phyloP scores from a whole-genome alignment of 37 sponge, comb jelly and placozoan species.

The Chondrilla cf. caribensis region DNA sequence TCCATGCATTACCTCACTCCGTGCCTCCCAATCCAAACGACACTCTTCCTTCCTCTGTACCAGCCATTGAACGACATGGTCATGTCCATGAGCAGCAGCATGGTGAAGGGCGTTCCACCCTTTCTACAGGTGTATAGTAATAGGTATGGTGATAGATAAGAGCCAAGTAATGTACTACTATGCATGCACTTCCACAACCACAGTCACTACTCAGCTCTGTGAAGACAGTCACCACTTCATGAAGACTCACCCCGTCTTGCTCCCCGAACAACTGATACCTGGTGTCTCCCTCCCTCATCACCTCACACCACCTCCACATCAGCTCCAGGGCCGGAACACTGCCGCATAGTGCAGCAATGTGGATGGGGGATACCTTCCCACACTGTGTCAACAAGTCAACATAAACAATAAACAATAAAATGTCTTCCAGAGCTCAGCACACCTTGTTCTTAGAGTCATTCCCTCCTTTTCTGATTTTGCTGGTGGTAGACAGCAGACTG shows the following conservation, averaged over 20 bases:
- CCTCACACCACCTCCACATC: constrained; percentile 15
- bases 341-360: constrained; percentile 15
- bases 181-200: too few species aligned
- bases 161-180: too few species aligned
- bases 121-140: not conserved
- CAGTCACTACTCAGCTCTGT: too few species aligned
- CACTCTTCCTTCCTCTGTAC: not conserved
- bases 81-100: not conserved
- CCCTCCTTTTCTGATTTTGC: not conserved
- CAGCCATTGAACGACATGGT: not conserved
- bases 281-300: not conserved
- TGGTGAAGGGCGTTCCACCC: constrained; percentile 16
- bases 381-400: not conserved
- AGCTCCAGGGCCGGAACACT: not conserved
- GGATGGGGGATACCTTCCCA: constrained; percentile 6
- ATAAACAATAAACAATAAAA: not conserved
- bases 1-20: not conserved
- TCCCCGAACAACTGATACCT: not conserved
- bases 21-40: not conserved
- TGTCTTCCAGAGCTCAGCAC: not conserved
- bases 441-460: not conserved
- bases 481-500: not conserved
- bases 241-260: not conserved
- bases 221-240: too few species aligned
- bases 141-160: not conserved